Evolutionary conservation across 2,888 invertebrate species (phyloP).

Genomic region (Chrysodeixis includens): DNA sequence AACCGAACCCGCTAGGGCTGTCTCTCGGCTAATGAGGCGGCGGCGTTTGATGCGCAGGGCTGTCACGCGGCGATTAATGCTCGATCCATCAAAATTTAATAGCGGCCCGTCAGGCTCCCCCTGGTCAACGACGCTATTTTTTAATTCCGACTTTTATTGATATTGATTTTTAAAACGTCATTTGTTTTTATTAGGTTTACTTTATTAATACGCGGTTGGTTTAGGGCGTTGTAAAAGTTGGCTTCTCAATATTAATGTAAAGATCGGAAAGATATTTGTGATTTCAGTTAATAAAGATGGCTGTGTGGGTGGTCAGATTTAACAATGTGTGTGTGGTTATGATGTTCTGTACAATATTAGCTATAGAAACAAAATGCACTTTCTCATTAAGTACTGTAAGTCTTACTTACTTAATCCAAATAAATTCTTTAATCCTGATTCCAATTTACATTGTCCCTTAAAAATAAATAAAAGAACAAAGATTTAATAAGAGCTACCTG

Average conservation of each 20-base stretch:
- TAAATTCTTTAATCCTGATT: no score
- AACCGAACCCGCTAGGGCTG: slow-evolving; percentile 41
- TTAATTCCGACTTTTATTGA: slow-evolving; percentile 60
- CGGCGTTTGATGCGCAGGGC: slow-evolving; percentile 74
- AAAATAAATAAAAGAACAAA: not conserved
- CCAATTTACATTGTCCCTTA: not conserved
- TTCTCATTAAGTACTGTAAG: not conserved
- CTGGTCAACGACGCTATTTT: slow-evolving; percentile 52
- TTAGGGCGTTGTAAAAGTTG: slow-evolving; percentile 13
- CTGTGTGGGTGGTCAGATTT: not conserved
- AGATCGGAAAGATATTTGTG: slow-evolving; percentile 1
- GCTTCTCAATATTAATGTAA: not conserved
- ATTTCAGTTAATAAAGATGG: not conserved
- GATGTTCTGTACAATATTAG: not conserved
- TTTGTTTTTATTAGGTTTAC: slow-evolving; percentile 47
- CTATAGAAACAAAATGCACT: no score
- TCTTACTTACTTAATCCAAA: not conserved
- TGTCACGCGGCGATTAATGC: slow-evolving; percentile 69
- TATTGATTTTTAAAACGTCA: slow-evolving; percentile 57
- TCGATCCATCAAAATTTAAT: slow-evolving; percentile 78
- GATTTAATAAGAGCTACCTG: not conserved
- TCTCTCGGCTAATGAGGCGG: slow-evolving; percentile 71
- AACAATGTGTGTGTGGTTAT: not conserved
- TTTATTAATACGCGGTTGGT: slow-evolving; percentile 39
- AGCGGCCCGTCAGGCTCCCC: slow-evolving; percentile 55